These are phyloP conservation scores for Eurosta solidaginis DNA, from an alignment of 1,140 invertebrate genomes.

Conservation along the genomic window DNA sequence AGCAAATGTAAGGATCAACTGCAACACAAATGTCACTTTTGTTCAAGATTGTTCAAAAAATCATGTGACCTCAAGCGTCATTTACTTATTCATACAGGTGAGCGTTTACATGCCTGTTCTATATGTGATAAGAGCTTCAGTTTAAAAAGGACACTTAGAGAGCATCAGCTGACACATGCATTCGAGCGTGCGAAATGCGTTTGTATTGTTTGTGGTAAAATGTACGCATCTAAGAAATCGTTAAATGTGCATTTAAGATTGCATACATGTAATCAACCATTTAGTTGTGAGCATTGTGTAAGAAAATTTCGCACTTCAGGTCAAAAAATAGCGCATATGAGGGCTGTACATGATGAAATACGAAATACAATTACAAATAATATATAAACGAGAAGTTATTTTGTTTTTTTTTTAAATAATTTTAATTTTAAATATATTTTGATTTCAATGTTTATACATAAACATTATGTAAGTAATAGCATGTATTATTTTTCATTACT, in stretches of 20 bases:
- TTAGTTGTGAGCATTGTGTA: slow-evolving; percentile 60
- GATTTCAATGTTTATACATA: too few relatives aligned
- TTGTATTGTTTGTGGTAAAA: slow-evolving; percentile 40
- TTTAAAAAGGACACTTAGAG: background rate
- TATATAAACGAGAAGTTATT: too few relatives aligned
- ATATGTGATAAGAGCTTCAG: slow-evolving; percentile 42
- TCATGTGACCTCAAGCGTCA: slow-evolving; percentile 37
- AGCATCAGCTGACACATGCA: slow-evolving; percentile 21
- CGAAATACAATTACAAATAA: too few relatives aligned
- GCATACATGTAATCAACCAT: slow-evolving; percentile 53
- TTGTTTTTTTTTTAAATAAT: too few relatives aligned
- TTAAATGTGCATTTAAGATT: slow-evolving; percentile 48
- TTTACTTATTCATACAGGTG: slow-evolving; percentile 50
- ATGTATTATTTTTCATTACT: too few relatives aligned
- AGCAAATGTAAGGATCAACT: background rate
- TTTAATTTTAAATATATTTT: too few relatives aligned
- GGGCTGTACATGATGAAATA: slow-evolving; percentile 36
- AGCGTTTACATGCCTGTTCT: slow-evolving; percentile 47
- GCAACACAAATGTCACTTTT: slow-evolving; percentile 28
- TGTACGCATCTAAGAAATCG: slow-evolving; percentile 35
- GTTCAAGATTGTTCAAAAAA: slow-evolving; percentile 23
- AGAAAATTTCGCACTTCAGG: slow-evolving; percentile 63
- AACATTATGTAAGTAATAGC: too few relatives aligned
- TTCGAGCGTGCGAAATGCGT: background rate
- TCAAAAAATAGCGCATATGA: slow-evolving; percentile 48